These are phyloP conservation scores for Channa maculata DNA, from an alignment of 2,113 vertebrate species.

Conservation along the genomic window DNA sequence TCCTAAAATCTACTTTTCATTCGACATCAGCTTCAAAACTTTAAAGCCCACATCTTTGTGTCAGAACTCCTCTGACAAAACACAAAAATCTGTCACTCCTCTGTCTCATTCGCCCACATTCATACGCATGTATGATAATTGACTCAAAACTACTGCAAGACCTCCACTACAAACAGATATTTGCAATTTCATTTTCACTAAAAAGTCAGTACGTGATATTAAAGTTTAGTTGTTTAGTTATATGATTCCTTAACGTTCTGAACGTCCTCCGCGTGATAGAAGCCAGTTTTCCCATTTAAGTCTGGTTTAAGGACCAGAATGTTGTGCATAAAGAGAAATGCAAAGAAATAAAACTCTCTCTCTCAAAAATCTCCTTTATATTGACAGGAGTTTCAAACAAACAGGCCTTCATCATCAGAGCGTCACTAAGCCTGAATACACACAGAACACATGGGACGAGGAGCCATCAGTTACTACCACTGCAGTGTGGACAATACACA, in stretches of 20 bases:
- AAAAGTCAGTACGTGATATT: no score
- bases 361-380: neutral
- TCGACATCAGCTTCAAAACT: constrained; percentile 26
- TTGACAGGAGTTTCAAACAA: neutral
- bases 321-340: neutral
- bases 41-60: constrained; percentile 1
- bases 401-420: neutral
- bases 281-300: neutral
- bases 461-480: no score
- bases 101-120: neutral
- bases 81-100: neutral
- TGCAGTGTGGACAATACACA: neutral
- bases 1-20: constrained; percentile 20
- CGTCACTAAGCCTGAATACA: neutral
- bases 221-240: no score
- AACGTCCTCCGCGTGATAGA: no score
- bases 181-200: no score
- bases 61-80: constrained; percentile 1
- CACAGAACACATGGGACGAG: neutral
- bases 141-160: no score
- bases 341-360: neutral
- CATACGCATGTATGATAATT: neutral
- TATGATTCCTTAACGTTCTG: no score
- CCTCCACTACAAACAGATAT: no score
- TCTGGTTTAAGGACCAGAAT: neutral